Conservation (phyloP, 53 echinoderm and acorn worm species). For the Luidia sarsii region DNA sequence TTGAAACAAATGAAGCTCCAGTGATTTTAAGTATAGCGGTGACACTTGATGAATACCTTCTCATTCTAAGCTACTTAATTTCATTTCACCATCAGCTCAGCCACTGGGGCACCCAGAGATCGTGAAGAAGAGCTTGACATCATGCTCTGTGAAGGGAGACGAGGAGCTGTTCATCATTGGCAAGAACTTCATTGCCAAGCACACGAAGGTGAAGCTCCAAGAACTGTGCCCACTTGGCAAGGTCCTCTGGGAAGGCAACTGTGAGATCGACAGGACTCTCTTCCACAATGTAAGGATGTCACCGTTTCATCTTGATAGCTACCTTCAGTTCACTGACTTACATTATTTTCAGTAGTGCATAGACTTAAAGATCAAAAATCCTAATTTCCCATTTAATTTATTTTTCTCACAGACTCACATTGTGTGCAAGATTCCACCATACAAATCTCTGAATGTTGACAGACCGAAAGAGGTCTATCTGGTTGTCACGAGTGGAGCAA, state of each 20-base stretch:
- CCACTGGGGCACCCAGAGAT: constrained; percentile 97
- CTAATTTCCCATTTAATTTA: not conserved
- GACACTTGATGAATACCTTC: not conserved
- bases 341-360: too few species aligned
- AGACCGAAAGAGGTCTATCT: constrained; percentile 76
- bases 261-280: constrained; percentile 84
- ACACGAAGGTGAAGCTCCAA: constrained; percentile 84
- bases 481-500: constrained; percentile 83
- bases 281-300: constrained; percentile 91
- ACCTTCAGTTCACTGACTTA: too few species aligned
- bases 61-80: not conserved
- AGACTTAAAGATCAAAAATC: too few species aligned
- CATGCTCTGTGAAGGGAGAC: constrained; percentile 80
- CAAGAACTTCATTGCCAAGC: constrained; percentile 94
- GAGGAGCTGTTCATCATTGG: constrained; percentile 97
- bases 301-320: not conserved
- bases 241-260: constrained; percentile 82
- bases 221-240: constrained; percentile 75
- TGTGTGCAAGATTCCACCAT: constrained; percentile 91
- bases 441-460: constrained; percentile 63
- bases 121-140: constrained; percentile 83
- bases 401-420: constrained; percentile 82
- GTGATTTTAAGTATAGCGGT: too few species aligned
- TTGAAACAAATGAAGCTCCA: too few species aligned
- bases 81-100: constrained; percentile 66